phyloP scores from a whole-genome alignment of 2,888 invertebrate species.

The Harpalus rufipes region DNA sequence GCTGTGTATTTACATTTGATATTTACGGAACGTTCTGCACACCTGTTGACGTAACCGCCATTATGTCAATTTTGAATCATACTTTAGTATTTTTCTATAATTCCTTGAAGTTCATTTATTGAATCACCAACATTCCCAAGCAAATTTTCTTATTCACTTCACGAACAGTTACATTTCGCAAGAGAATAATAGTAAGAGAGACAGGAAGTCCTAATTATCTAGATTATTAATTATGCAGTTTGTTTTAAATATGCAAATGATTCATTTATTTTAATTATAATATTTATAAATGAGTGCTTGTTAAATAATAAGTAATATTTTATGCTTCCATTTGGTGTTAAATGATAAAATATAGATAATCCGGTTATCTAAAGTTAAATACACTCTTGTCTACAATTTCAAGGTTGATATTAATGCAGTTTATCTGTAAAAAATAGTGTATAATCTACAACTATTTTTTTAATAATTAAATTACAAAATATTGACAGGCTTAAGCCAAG shows the following conservation, averaged over 20 bases:
- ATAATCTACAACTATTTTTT: too few relatives aligned
- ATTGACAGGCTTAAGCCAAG: too few relatives aligned
- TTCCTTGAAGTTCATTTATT: background rate
- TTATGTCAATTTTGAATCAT: conserved; percentile 18
- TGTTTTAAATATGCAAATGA: conserved; percentile 32
- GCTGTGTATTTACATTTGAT: conserved; percentile 12
- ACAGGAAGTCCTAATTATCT: conserved; percentile 24
- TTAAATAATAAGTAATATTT: background rate
- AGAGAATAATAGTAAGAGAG: background rate
- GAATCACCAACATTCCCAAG: conserved; percentile 10
- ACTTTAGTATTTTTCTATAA: conserved; percentile 5
- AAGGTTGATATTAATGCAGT: conserved; percentile 15
- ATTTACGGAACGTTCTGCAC: background rate
- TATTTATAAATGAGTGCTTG: background rate
- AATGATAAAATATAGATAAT: conserved; percentile 30
- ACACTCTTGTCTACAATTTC: conserved; percentile 26
- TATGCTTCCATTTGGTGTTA: conserved; percentile 3
- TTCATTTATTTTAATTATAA: conserved; percentile 30
- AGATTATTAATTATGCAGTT: conserved; percentile 32
- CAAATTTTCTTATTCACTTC: conserved; percentile 8
- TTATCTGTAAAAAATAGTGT: background rate
- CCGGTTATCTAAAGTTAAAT: conserved; percentile 32
- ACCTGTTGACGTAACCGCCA: conserved; percentile 26
- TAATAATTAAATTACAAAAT: too few relatives aligned
- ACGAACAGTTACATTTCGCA: conserved; percentile 25